Conservation (phyloP, 2,113 vertebrate genomes). For the Raja brachyura region DNA sequence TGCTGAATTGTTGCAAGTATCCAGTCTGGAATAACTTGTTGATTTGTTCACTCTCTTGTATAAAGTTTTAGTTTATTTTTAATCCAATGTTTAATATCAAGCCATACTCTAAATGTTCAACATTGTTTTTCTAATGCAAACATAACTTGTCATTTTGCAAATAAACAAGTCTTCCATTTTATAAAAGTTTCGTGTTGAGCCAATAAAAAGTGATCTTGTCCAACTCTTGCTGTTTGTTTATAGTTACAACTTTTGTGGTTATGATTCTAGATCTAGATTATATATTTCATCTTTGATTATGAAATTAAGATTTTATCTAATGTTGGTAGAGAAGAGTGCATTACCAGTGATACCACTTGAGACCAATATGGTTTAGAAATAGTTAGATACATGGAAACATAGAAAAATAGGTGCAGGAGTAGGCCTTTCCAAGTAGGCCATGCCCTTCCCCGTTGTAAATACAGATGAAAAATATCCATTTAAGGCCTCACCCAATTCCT, state of each 20-base stretch:
- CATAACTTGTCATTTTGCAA: not conserved
- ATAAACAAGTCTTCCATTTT: not conserved
- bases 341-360: too few species aligned
- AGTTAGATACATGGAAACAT: too few species aligned
- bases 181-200: not conserved
- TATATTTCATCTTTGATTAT: not conserved
- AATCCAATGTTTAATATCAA: not conserved
- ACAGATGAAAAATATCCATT: too few species aligned
- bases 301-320: too few species aligned
- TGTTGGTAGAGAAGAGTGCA: too few species aligned
- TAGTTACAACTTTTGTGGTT: not conserved
- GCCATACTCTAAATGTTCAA: not conserved
- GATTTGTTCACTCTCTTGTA: not conserved
- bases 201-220: not conserved
- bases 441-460: too few species aligned
- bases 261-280: not conserved
- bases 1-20: not conserved
- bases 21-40: not conserved
- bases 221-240: not conserved
- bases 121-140: not conserved
- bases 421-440: too few species aligned
- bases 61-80: not conserved
- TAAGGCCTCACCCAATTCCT: too few species aligned
- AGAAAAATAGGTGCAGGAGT: too few species aligned
- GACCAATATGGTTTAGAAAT: too few species aligned